These are phyloP conservation scores for Callinectes sapidus DNA, from an alignment of 2,888 invertebrate species.

Conservation along the genomic window DNA sequence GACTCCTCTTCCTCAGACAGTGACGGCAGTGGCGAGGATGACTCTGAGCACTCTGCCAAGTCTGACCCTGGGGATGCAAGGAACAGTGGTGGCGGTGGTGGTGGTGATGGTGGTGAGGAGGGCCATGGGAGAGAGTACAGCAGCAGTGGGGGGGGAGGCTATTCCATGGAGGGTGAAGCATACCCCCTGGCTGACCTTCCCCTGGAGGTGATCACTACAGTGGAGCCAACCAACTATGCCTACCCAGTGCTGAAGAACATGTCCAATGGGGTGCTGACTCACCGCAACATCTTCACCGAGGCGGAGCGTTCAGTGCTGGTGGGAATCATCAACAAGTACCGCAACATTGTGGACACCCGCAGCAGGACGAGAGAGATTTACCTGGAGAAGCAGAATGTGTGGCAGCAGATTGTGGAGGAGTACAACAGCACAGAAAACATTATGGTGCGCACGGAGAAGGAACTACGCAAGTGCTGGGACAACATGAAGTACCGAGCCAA, in stretches of 20 bases:
- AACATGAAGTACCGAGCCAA: constrained; percentile 72
- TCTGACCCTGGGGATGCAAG: constrained; percentile 12
- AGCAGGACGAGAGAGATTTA: constrained; percentile 71
- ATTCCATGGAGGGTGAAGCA: constrained; percentile 34
- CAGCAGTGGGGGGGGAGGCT: constrained; percentile 9
- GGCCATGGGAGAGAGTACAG: constrained; percentile 12
- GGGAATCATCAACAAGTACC: constrained; percentile 70
- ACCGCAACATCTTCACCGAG: constrained; percentile 70
- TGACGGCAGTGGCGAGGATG: constrained; percentile 52
- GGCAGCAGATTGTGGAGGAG: constrained; percentile 72
- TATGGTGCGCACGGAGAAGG: constrained; percentile 71
- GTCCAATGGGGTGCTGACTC: constrained; percentile 71
- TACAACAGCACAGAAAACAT: constrained; percentile 72
- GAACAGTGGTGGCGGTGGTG: constrained; percentile 29
- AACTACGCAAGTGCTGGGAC: constrained; percentile 72
- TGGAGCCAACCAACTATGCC: constrained; percentile 68
- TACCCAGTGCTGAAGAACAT: constrained; percentile 69
- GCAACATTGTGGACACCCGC: constrained; percentile 70
- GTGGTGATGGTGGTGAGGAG: constrained; percentile 26
- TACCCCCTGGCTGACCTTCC: constrained; percentile 66
- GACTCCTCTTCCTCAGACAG: constrained; percentile 51
- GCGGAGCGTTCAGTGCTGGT: constrained; percentile 65
- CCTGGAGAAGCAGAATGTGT: constrained; percentile 71
- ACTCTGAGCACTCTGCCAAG: constrained; percentile 36
- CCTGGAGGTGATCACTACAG: constrained; percentile 67